Percentiles rank a stretch among this genome's conserved stretches.
Conservation (phyloP, 2,797 vertebrate species). For the Botia almorhae region DNA sequence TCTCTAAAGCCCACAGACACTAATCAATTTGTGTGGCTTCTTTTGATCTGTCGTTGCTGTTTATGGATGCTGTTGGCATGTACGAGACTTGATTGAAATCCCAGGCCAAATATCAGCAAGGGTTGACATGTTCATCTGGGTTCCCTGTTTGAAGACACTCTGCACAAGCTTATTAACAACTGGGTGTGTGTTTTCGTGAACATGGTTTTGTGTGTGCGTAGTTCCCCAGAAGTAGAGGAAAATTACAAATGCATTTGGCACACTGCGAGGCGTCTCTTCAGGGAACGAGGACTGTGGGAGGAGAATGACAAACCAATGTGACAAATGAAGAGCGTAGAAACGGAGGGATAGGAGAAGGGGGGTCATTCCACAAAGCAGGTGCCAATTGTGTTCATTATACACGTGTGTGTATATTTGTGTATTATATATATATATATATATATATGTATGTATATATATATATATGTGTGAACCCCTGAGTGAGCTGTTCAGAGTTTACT, state of each 20-base stretch:
- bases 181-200: conserved; percentile 7
- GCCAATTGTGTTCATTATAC: not conserved
- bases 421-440: too few species aligned
- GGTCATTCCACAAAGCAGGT: not conserved
- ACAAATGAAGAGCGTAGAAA: conserved; percentile 30
- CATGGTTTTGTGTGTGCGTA: conserved; percentile 12
- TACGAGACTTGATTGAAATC: conserved; percentile 21
- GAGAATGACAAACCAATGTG: conserved; percentile 49
- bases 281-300: conserved; percentile 42
- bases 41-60: conserved; percentile 44
- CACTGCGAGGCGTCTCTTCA: conserved; percentile 40
- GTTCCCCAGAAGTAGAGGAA: conserved; percentile 31
- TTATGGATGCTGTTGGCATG: conserved; percentile 42
- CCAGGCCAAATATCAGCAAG: conserved; percentile 40
- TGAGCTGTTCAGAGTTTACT: too few species aligned
- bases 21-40: conserved; percentile 48
- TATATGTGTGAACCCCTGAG: too few species aligned
- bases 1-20: conserved; percentile 32
- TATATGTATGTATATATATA: too few species aligned
- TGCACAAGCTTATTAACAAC: conserved; percentile 34
- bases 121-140: conserved; percentile 39
- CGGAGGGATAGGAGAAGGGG: conserved; percentile 3
- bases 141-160: conserved; percentile 39
- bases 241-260: conserved; percentile 52
- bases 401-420: too few species aligned